Percentiles rank a stretch among this genome's conserved stretches.
phyloP scores from a whole-genome alignment of 2,797 vertebrate genomes.

The Sylvilagus floridanus region DNA sequence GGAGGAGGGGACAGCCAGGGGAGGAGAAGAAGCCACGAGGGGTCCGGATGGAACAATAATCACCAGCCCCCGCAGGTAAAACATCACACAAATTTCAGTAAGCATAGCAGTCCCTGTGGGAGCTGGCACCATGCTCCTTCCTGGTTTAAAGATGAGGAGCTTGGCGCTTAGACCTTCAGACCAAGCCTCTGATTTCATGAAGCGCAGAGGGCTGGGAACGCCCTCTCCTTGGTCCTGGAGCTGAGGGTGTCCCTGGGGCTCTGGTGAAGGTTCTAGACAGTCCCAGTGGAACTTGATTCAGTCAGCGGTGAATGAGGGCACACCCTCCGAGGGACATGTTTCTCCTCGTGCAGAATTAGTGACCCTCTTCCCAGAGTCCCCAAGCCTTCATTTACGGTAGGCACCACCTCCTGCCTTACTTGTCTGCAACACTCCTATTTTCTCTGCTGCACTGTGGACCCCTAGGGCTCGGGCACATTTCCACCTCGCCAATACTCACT shows the following conservation, averaged over 20 bases:
- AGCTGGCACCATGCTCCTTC: background rate
- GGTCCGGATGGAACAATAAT: background rate
- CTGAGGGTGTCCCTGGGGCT: background rate
- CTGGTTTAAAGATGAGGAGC: conserved; percentile 16
- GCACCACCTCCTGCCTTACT: background rate
- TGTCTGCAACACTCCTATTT: conserved; percentile 12
- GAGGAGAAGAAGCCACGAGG: conserved; percentile 12
- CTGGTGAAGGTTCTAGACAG: conserved; percentile 3
- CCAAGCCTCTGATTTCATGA: background rate
- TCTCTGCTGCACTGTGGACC: background rate
- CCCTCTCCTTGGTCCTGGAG: background rate
- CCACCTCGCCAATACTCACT: background rate
- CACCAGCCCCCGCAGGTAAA: background rate
- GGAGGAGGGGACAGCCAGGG: background rate
- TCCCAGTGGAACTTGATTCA: background rate
- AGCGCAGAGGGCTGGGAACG: background rate
- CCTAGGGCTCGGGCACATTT: background rate
- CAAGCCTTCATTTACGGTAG: conserved; percentile 41
- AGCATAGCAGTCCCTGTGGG: background rate
- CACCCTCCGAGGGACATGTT: background rate
- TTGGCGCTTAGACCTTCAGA: background rate
- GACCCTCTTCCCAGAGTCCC: background rate
- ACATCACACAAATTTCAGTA: background rate
- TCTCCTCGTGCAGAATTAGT: conserved; percentile 51
- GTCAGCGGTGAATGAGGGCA: conserved; percentile 43